These are phyloP conservation scores for Rambutsinella grinnellia DNA, from an alignment of 2,888 invertebrate genomes.

Conservation along the genomic window DNA sequence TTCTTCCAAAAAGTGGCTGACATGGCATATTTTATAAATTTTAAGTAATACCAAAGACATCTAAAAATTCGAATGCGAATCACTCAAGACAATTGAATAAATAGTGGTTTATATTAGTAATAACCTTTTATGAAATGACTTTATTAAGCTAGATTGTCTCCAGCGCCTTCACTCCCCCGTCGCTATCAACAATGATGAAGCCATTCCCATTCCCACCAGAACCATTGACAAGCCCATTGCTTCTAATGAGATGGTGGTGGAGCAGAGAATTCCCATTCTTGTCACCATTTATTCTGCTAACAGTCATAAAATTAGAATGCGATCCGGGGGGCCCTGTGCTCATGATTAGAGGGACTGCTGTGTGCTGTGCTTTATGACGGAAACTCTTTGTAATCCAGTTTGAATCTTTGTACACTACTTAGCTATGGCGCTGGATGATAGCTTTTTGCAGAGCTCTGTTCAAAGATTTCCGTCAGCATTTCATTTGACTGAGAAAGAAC, in stretches of 20 bases:
- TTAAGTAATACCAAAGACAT: too few species aligned
- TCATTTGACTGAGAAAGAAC: too few species aligned
- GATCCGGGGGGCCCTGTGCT: too few species aligned
- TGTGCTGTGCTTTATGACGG: too few species aligned
- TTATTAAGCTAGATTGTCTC: too few species aligned
- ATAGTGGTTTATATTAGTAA: not conserved
- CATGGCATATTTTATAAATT: not conserved
- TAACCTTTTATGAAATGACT: not conserved
- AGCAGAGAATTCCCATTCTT: constrained; percentile 9
- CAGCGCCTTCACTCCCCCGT: too few species aligned
- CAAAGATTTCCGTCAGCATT: too few species aligned
- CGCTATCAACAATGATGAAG: not conserved
- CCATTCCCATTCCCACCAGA: not conserved
- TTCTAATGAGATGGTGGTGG: constrained; percentile 5
- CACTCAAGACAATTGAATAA: not conserved
- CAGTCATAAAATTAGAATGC: constrained; percentile 13
- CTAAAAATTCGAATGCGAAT: not conserved
- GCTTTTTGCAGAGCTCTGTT: too few species aligned
- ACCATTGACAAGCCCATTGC: not conserved
- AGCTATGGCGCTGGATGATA: too few species aligned
- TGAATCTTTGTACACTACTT: too few species aligned
- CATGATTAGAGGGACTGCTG: too few species aligned
- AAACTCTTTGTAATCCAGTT: too few species aligned
- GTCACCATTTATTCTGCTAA: constrained; percentile 13
- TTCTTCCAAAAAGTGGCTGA: not conserved